Percentiles rank a stretch among this genome's conserved stretches.
Evolutionary conservation across 2,888 invertebrate genomes (phyloP).

Genomic region (Hetaerina titia): DNA sequence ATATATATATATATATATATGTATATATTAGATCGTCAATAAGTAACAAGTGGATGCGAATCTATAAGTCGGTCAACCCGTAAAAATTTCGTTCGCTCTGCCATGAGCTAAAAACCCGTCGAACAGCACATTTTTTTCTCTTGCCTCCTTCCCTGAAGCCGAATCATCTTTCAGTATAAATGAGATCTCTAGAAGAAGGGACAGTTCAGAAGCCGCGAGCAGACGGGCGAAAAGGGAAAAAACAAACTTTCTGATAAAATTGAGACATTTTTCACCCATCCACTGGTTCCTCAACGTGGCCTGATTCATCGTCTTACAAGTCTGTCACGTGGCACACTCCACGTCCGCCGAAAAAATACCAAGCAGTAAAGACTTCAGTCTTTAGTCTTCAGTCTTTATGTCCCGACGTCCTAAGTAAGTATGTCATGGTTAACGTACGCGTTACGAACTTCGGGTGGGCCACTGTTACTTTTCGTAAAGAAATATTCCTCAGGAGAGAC

Average conservation of each 20-base stretch:
- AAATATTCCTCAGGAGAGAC: neutral
- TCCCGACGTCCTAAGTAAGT: neutral
- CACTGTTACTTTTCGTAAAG: neutral
- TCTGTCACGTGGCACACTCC: conserved; percentile 14
- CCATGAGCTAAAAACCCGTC: neutral
- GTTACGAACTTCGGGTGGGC: neutral
- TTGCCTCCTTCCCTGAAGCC: neutral
- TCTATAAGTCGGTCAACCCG: no score
- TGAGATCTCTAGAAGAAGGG: neutral
- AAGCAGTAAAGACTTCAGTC: neutral
- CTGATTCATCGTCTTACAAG: conserved; percentile 18
- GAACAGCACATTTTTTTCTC: neutral
- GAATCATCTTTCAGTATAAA: neutral
- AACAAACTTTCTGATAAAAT: neutral
- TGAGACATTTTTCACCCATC: neutral
- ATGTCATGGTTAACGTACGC: neutral
- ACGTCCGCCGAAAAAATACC: neutral
- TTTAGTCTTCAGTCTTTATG: no score
- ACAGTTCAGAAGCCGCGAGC: conserved; percentile 17
- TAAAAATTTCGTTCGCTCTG: no score
- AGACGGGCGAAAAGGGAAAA: conserved; percentile 1
- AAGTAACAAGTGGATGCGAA: no score
- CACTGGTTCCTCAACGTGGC: neutral
- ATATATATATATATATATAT: no score
- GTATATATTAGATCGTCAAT: no score